Conservation (phyloP, 2,888 invertebrate species). For the Drosophila neonasuta region DNA sequence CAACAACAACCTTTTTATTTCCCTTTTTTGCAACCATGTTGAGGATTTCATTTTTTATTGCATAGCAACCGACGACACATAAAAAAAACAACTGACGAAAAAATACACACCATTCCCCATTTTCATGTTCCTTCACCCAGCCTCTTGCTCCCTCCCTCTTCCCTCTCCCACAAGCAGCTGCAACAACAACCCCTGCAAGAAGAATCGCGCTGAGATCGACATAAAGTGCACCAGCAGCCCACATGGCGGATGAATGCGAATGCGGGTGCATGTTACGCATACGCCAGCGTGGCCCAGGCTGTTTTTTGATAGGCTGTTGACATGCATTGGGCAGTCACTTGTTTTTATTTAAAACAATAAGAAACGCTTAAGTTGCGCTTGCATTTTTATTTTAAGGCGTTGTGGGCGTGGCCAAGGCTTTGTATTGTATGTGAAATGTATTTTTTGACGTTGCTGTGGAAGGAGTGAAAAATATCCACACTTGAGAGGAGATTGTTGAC, state of each 20-base stretch:
- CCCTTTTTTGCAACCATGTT: not conserved
- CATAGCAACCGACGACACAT: slow-evolving; percentile 42
- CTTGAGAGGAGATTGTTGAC: not conserved
- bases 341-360: slow-evolving; percentile 22
- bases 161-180: not conserved
- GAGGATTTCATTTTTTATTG: slow-evolving; percentile 31
- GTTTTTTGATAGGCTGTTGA: slow-evolving; percentile 46
- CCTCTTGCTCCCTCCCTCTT: not conserved
- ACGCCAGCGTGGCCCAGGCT: slow-evolving; percentile 41
- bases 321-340: slow-evolving; percentile 30
- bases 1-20: not conserved
- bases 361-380: slow-evolving; percentile 7
- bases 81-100: slow-evolving; percentile 31
- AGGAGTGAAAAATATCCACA: not conserved
- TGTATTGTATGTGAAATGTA: not conserved
- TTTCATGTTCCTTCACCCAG: not conserved
- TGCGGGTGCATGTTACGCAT: slow-evolving; percentile 47
- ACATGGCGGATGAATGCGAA: slow-evolving; percentile 45
- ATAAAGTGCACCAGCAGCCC: slow-evolving; percentile 29
- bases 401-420: slow-evolving; percentile 17
- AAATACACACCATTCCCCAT: not conserved
- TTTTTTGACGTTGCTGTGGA: not conserved
- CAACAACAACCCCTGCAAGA: slow-evolving; percentile 17
- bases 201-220: slow-evolving; percentile 31
- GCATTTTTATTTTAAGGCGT: not conserved